A percentile compares a stretch with the other conserved stretches of the same genome.
Evolutionary conservation across 2,888 invertebrate genomes (phyloP).

Genomic region (Acanthococcus lagerstroemiae): DNA sequence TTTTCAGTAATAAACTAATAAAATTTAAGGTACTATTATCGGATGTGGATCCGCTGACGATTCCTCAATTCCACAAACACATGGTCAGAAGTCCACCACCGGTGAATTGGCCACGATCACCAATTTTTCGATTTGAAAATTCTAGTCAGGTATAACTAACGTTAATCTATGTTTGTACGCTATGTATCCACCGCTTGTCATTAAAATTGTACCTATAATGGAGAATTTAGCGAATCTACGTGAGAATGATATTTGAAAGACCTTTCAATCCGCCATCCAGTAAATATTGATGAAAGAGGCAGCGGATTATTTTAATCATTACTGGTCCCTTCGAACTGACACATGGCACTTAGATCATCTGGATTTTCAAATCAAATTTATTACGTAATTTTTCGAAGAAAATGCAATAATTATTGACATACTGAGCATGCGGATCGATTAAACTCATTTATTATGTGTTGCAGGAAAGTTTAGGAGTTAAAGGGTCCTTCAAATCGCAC

Average conservation of each 20-base stretch:
- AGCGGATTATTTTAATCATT: too few relatives aligned
- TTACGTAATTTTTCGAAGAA: too few relatives aligned
- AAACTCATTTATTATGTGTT: constrained; percentile 3
- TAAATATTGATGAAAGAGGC: too few relatives aligned
- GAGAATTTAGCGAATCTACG: too few relatives aligned
- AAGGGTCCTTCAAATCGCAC: constrained; percentile 36
- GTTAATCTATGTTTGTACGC: background rate
- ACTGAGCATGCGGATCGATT: background rate
- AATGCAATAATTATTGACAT: too few relatives aligned
- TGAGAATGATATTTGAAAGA: too few relatives aligned
- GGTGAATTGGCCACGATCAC: constrained; percentile 59
- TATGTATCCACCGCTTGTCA: background rate
- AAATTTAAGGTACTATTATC: constrained; percentile 37
- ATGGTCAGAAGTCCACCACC: constrained; percentile 74
- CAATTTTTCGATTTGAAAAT: constrained; percentile 50
- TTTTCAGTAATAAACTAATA: too few relatives aligned
- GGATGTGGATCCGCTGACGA: constrained; percentile 55
- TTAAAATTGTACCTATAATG: too few relatives aligned
- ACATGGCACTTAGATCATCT: too few relatives aligned
- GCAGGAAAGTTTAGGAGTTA: constrained; percentile 37
- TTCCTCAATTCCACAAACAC: constrained; percentile 71
- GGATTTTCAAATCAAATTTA: too few relatives aligned
- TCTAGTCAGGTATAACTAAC: constrained; percentile 41
- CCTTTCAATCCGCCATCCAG: too few relatives aligned
- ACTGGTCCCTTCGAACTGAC: too few relatives aligned